Conservation (phyloP, 2,797 vertebrate genomes). For the Eleutherodactylus coqui region DNA sequence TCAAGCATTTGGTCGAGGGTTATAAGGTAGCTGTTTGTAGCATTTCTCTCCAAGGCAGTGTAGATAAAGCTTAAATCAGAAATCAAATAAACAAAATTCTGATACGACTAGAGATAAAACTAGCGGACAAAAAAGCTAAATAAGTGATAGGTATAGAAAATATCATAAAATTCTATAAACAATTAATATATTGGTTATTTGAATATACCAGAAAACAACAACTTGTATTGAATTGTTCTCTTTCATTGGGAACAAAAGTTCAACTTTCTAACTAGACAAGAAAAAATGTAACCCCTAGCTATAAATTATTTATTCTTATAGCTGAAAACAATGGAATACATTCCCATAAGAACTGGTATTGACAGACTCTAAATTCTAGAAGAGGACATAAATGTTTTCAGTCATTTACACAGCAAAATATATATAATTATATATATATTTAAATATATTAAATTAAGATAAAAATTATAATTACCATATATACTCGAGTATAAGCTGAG, state of each 20-base stretch:
- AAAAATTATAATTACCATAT: too few relatives aligned
- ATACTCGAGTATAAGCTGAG: too few relatives aligned
- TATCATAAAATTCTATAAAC: neutral
- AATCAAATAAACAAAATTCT: neutral
- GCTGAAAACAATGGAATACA: neutral
- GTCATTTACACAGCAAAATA: neutral
- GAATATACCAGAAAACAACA: neutral
- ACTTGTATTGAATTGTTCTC: neutral
- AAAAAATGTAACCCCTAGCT: conserved; percentile 2
- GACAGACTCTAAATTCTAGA: neutral
- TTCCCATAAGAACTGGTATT: neutral
- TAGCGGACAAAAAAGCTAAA: neutral
- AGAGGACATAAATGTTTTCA: neutral
- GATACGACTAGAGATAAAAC: neutral
- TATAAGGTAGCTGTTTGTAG: neutral
- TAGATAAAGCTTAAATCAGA: neutral
- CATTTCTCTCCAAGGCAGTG: neutral
- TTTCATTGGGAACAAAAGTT: neutral
- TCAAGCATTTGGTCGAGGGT: neutral
- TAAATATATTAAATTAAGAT: too few relatives aligned
- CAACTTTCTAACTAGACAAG: neutral
- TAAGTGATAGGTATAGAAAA: neutral
- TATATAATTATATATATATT: too few relatives aligned
- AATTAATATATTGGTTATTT: neutral
- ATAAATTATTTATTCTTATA: conserved; percentile 13